These are phyloP conservation scores for Calliphora vomitoria DNA, from an alignment of 2,888 invertebrate genomes.

Conservation along the genomic window DNA sequence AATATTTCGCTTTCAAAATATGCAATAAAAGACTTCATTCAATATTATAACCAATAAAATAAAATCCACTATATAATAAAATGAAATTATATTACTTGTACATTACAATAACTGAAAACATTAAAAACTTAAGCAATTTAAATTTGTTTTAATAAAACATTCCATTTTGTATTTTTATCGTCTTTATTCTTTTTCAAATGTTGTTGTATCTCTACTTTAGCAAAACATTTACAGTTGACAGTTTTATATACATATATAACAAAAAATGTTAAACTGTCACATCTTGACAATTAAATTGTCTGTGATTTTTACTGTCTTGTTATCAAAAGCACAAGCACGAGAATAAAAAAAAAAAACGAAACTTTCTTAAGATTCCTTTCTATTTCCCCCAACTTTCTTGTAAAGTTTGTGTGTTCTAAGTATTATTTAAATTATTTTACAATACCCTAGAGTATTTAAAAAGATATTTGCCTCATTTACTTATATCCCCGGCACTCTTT, in stretches of 20 bases:
- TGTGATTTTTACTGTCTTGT: conserved; percentile 37
- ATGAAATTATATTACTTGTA: too few relatives aligned
- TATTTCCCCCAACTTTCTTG: background rate
- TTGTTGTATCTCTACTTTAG: background rate
- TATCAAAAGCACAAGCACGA: background rate
- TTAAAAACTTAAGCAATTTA: conserved; percentile 1
- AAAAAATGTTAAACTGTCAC: conserved; percentile 56
- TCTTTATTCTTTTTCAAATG: background rate
- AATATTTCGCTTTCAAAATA: too few relatives aligned
- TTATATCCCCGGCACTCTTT: too few relatives aligned
- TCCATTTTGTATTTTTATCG: background rate
- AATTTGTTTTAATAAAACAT: background rate
- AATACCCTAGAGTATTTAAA: conserved; percentile 49
- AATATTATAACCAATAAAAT: too few relatives aligned
- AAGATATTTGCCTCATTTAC: background rate
- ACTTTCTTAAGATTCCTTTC: background rate
- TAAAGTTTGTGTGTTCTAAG: background rate
- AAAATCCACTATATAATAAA: too few relatives aligned
- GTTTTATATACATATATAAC: background rate
- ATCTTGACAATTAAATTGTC: conserved; percentile 58
- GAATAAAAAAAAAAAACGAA: background rate
- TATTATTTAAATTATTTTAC: conserved; percentile 42
- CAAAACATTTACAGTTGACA: conserved; percentile 16
- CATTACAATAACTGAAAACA: too few relatives aligned
- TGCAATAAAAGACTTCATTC: too few relatives aligned